phyloP scores from a whole-genome alignment of 2,888 invertebrate genomes.

The Octodonta nipae region DNA sequence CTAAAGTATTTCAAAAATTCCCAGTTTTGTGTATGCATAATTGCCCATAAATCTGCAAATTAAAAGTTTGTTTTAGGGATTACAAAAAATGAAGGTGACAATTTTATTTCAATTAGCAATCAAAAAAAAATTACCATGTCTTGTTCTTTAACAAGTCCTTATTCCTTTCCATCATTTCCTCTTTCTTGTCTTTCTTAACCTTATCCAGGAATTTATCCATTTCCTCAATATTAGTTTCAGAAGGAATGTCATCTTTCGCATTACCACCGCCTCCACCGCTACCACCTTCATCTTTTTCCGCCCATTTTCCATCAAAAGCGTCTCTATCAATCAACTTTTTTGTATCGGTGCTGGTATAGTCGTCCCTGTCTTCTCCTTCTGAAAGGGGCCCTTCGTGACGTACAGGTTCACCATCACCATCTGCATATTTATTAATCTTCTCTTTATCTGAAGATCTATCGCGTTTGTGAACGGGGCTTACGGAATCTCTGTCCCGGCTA shows the following conservation, averaged over 20 bases:
- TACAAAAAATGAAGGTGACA: no score
- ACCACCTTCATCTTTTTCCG: conserved; percentile 30
- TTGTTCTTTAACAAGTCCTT: conserved; percentile 37
- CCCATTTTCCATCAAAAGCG: conserved; percentile 54
- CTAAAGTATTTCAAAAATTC: no score
- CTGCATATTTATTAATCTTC: conserved; percentile 43
- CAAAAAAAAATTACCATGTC: no score
- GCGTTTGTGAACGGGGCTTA: conserved; percentile 16
- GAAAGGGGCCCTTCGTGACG: conserved; percentile 44
- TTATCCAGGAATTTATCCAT: conserved; percentile 44
- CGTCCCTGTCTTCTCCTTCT: conserved; percentile 46
- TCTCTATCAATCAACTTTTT: conserved; percentile 34
- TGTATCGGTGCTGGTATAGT: conserved; percentile 29
- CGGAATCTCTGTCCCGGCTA: conserved; percentile 36
- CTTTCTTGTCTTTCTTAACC: conserved; percentile 44
- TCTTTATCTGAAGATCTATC: conserved; percentile 38
- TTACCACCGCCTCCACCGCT: conserved; percentile 13
- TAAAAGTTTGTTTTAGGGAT: no score
- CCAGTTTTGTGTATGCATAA: no score
- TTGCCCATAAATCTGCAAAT: no score
- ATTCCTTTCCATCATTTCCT: conserved; percentile 42
- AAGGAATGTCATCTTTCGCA: conserved; percentile 28
- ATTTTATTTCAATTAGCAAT: no score
- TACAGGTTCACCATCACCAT: conserved; percentile 19
- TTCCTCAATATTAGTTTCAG: conserved; percentile 38